These are phyloP conservation scores for Thalassophryne amazonica DNA, from an alignment of 2,797 vertebrate genomes.

Conservation along the genomic window DNA sequence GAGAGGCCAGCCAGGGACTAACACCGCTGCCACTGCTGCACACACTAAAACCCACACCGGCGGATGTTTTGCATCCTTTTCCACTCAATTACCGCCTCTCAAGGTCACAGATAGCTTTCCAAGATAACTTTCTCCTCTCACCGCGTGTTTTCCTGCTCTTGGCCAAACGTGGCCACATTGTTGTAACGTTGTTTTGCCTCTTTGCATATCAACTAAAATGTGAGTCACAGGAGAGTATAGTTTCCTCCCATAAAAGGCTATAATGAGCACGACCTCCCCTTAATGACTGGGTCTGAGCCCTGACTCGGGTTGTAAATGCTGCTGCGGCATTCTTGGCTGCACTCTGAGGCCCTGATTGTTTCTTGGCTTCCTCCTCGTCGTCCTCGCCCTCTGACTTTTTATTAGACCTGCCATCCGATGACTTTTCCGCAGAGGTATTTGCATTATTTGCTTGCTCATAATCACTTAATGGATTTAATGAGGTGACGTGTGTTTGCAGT, in stretches of 20 bases:
- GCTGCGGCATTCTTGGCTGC: conserved; percentile 46
- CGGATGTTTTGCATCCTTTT: conserved; percentile 78
- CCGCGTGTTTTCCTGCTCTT: conserved; percentile 19
- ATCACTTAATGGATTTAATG: conserved; percentile 52
- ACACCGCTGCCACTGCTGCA: conserved; percentile 41
- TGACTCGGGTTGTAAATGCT: conserved; percentile 53
- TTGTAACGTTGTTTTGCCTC: conserved; percentile 40
- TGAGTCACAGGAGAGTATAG: conserved; percentile 51
- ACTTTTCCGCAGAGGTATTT: conserved; percentile 42
- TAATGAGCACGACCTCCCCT: conserved; percentile 60
- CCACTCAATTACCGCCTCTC: conserved; percentile 65
- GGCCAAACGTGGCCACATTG: conserved; percentile 22
- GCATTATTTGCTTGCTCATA: conserved; percentile 57
- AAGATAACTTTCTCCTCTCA: conserved; percentile 46
- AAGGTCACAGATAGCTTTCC: conserved; percentile 68
- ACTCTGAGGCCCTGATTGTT: conserved; percentile 45
- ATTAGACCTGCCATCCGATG: conserved; percentile 29
- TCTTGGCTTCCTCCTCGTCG: conserved; percentile 44
- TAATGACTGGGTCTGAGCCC: conserved; percentile 47
- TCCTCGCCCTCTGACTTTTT: conserved; percentile 35
- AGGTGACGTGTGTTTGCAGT: background rate
- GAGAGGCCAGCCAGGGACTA: conserved; percentile 60
- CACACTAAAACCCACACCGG: conserved; percentile 62
- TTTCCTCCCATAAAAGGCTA: conserved; percentile 55
- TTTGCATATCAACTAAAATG: conserved; percentile 42